Percentiles rank a stretch among this genome's conserved stretches.
phyloP scores from a whole-genome alignment of 2,888 invertebrate genomes.

The Chloroclystis v-ata region DNA sequence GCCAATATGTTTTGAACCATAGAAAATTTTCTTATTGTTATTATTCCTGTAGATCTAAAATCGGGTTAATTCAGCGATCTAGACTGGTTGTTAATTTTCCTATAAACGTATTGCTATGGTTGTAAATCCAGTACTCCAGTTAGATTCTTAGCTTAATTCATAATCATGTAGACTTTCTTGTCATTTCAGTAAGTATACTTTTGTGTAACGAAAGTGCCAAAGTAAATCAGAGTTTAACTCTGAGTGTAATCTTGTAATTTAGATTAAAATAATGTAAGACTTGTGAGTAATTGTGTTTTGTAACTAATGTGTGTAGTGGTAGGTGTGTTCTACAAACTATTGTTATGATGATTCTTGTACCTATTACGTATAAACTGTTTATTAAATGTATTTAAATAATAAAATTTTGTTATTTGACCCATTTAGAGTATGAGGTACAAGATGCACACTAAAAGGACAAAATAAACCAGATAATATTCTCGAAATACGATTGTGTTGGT shows the following conservation, averaged over 20 bases:
- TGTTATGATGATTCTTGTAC: slow-evolving; percentile 10
- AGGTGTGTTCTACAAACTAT: slow-evolving; percentile 5
- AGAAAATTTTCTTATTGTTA: too few relatives aligned
- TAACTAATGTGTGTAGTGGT: slow-evolving; percentile 3
- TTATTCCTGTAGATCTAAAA: too few relatives aligned
- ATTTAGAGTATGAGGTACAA: too few relatives aligned
- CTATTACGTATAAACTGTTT: slow-evolving; percentile 11
- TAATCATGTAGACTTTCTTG: too few relatives aligned
- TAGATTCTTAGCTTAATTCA: neutral
- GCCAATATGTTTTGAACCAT: too few relatives aligned
- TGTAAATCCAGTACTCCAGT: too few relatives aligned
- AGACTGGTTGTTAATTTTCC: too few relatives aligned
- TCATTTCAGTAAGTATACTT: slow-evolving; percentile 9
- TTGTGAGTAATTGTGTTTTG: neutral
- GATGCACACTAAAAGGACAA: too few relatives aligned
- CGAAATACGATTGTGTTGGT: too few relatives aligned
- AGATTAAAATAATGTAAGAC: slow-evolving; percentile 12
- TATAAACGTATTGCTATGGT: too few relatives aligned
- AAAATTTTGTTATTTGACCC: neutral
- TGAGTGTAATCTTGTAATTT: slow-evolving; percentile 36
- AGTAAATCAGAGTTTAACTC: slow-evolving; percentile 56
- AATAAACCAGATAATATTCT: too few relatives aligned
- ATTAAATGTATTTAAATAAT: slow-evolving; percentile 18
- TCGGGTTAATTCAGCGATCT: too few relatives aligned
- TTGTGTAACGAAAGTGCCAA: slow-evolving; percentile 48